Conservation (phyloP, 2,113 vertebrate genomes). For the Quiscalus mexicanus region DNA sequence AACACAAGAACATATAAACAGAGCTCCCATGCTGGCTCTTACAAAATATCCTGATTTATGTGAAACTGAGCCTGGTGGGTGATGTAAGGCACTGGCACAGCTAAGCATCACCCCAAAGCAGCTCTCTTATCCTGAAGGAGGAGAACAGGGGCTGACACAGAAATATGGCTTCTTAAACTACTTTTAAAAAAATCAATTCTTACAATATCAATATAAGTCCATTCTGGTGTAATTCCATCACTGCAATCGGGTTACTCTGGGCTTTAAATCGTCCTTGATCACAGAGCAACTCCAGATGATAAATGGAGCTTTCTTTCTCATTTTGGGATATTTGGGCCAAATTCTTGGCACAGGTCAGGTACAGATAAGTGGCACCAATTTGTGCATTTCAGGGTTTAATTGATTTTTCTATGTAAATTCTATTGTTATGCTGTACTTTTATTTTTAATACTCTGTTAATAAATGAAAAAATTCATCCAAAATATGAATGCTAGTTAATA, state of each 20-base stretch:
- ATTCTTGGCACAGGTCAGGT: background rate
- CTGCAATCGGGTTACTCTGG: background rate
- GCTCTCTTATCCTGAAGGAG: background rate
- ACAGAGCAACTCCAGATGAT: background rate
- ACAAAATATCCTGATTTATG: background rate
- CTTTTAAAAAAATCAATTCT: background rate
- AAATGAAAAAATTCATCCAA: background rate
- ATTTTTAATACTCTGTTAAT: background rate
- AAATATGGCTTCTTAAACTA: background rate
- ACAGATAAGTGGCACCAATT: background rate
- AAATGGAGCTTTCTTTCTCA: background rate
- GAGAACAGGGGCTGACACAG: background rate
- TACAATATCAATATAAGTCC: background rate
- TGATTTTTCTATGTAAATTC: background rate
- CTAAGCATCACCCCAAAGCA: background rate
- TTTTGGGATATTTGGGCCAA: background rate
- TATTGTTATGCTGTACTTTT: background rate
- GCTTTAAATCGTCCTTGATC: background rate
- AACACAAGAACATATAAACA: background rate
- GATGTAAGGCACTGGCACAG: background rate
- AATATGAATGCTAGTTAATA: background rate
- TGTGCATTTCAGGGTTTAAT: background rate
- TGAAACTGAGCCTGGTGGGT: background rate
- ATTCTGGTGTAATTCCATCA: background rate
- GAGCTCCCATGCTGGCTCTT: background rate